Base-by-base conservation (phyloP, 1,140 invertebrate genomes). In the Drosophila busckii region DNA sequence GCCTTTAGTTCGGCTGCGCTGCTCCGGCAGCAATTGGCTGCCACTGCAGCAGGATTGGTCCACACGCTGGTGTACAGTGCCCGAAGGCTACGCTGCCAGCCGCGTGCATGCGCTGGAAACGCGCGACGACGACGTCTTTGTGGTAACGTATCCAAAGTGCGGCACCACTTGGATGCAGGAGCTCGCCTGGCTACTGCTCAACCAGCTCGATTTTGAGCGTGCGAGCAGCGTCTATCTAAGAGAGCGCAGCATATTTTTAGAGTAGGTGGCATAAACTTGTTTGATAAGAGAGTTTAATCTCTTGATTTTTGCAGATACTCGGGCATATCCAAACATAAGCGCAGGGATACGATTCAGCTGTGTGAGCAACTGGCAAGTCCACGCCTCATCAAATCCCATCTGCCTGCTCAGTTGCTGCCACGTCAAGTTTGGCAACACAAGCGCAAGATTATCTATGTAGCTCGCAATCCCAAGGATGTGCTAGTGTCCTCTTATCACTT, bases 141-240 rank as follows among this genome's bases (percentile, higher is more conserved):
- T 90, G 31, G 86, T 88, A 2, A 85, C 87, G 23, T 89, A 84
- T 71, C 89, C 89, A 20, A 85, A 59, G 87, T 41, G 48, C 26
- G 70, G 91, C 3, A 92, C 92, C 3, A 92, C 91, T 10, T 92
- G 91, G 91, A 90, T 89, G 2, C 91, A 93, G 85, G 92, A 93
- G 70, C 87, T 93, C 78, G 86, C 90, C 2, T 93, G 91, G 90
- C 62, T 91, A 1, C 83, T 93, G 23, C 71, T 88, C 34, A 91
- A 92, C 58, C 80, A 92, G 48, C 87, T 91, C 16, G 88, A 93
- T 22, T 75, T 35, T 58, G 52, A 61, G 4, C 0, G 23, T 23
- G 87, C 68, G 4, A 88, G 87, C 2, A 87, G 89, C 61, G 89
- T 88, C 4, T 88, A 92, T 10, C 90, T 94, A 40, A 89, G 90